These are phyloP conservation scores for Pyralis farinalis DNA, from an alignment of 2,888 invertebrate species.

Conservation along the genomic window DNA sequence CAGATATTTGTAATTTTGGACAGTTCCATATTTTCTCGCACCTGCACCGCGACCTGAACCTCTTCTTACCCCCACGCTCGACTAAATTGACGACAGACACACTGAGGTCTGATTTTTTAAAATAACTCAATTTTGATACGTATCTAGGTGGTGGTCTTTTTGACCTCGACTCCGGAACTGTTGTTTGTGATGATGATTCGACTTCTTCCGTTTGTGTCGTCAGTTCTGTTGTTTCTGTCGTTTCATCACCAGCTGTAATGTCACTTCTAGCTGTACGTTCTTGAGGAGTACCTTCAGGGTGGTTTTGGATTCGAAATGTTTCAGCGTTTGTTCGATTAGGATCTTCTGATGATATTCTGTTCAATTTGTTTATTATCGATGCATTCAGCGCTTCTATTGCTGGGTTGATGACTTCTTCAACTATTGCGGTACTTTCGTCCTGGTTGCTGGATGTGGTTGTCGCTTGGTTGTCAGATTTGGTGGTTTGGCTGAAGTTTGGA, in stretches of 20 bases:
- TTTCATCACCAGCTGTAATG: conserved; percentile 22
- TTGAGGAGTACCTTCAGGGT: background rate
- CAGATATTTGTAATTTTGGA: conserved; percentile 67
- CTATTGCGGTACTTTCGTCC: background rate
- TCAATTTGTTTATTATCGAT: conserved; percentile 4
- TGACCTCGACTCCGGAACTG: conserved; percentile 25
- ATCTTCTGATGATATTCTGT: conserved; percentile 6
- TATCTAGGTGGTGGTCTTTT: conserved; percentile 34
- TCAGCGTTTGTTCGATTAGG: background rate
- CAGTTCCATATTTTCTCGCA: conserved; percentile 75
- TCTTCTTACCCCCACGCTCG: conserved; percentile 40
- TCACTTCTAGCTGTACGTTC: conserved; percentile 11
- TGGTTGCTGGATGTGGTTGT: background rate
- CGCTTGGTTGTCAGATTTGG: conserved; percentile 10
- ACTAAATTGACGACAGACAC: conserved; percentile 46
- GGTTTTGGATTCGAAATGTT: background rate
- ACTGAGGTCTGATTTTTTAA: conserved; percentile 31
- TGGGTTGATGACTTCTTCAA: background rate
- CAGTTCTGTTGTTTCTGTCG: conserved; percentile 24
- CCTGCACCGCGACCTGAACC: conserved; percentile 59
- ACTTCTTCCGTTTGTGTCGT: conserved; percentile 33
- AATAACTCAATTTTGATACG: conserved; percentile 55
- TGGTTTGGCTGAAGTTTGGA: conserved; percentile 17
- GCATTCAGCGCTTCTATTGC: background rate
- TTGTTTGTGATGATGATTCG: conserved; percentile 20